Evolutionary conservation across 2,888 invertebrate species (phyloP), one percentile per base, ranked within the genome.

Genomic region (Pediacus dermestoides): DNA sequence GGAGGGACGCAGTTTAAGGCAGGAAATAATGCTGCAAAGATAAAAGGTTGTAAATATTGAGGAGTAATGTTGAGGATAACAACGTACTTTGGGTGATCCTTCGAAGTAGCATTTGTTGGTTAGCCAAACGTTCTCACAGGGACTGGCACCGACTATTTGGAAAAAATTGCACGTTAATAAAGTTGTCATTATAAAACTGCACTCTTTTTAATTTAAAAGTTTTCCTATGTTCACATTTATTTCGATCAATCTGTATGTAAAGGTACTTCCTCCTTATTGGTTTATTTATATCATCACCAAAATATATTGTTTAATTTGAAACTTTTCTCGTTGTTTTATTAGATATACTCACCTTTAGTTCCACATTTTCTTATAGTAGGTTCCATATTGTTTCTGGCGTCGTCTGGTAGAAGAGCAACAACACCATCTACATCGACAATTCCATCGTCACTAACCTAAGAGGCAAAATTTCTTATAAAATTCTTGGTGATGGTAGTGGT

Each of bases 401-500:
- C 61, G 2, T 61, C 60, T 1, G 66, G 66, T 9, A 68, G 22
- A 32, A 66, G 48, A 1, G 57, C 59, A 12, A 60, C 35, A 13
- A 60, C 44, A 3, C 60, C 59, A 3, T 66, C 66, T 8, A 52
- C 47, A 32, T 68, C 64, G 8, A 67, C 45, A 10, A 53, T 51
- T 2, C 64, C 68, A 23, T 63, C 61, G 12, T 66, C 64, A 22
- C 60, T 61, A 44, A 28, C 14, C 28, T 26, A n/a, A n/a, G n/a
- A n/a, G n/a, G 6, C 10, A 10, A 28, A 28, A 28, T 14, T 28
- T 7, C 3, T 4, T 9, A 3, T 13, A 13, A 13, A 28, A 7
- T 28, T 28, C n/a, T 13, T 28, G 12, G 11, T 18, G n/a, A 7
- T 18, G n/a, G n/a, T n/a, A n/a, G n/a, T n/a, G n/a, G n/a, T 9